phyloP scores from a whole-genome alignment of 30 jellyfish, hydroid and myxozoan species.

The Rhopilema esculentum region DNA sequence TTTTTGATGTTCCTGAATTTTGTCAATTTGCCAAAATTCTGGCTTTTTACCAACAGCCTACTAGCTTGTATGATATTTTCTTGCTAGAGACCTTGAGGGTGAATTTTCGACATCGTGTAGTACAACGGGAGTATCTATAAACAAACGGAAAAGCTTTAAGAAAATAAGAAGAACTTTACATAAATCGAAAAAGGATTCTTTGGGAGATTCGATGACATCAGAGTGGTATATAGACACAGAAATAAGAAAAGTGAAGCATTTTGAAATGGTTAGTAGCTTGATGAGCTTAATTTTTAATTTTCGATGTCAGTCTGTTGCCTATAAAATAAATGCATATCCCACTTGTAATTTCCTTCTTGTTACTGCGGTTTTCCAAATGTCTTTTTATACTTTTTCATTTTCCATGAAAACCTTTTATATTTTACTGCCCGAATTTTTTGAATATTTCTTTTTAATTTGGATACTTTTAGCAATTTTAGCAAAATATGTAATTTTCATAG shows the following conservation, averaged over 20 bases:
- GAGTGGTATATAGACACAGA: constrained; percentile 79
- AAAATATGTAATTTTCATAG: no score
- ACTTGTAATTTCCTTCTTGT: no score
- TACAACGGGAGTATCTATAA: constrained; percentile 13
- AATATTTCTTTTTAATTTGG: no score
- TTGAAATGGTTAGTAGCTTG: constrained; percentile 70
- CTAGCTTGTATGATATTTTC: background rate
- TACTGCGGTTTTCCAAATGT: no score
- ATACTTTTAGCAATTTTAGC: no score
- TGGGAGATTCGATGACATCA: constrained; percentile 45
- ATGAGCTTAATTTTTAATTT: background rate
- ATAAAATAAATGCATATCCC: no score
- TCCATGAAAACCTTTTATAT: no score
- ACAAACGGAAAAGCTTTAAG: constrained; percentile 57
- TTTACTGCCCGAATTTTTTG: no score
- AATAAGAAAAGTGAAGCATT: constrained; percentile 77
- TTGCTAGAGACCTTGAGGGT: constrained; percentile 19
- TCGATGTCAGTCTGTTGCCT: no score
- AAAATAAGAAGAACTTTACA: constrained; percentile 66
- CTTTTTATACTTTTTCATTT: no score
- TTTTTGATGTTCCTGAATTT: no score
- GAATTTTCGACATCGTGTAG: background rate
- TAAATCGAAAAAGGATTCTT: constrained; percentile 32
- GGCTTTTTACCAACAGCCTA: background rate
- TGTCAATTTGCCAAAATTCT: no score